A percentile compares a stretch with the other conserved stretches of the same genome.
Conservation (phyloP, 2,113 vertebrate genomes). For the western clawed frog (Xenopus tropicalis) region UCB_Xtro_10.0 CM004446.2:54422501-54423000, state of each 20-base stretch:
- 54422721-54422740: constrained; percentile 1
- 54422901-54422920: too few species aligned
- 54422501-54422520: constrained; percentile 32
- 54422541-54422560: constrained; percentile 2
- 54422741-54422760: constrained; percentile 28
- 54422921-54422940: too few species aligned
- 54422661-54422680: constrained; percentile 3
- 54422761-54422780: constrained; percentile 16
- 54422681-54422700: constrained; percentile 14
- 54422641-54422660: not conserved
- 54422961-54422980: not conserved
- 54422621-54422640: not conserved
- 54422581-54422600: not conserved
- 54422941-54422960: not conserved
- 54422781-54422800: constrained; percentile 15
- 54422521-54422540: constrained; percentile 1
- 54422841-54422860: not conserved
- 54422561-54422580: not conserved
- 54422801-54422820: not conserved
- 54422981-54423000: not conserved
- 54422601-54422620: not conserved
- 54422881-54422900: not conserved
- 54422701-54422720: constrained; percentile 11
- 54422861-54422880: not conserved
- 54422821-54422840: not conserved